A percentile compares a stretch with the other conserved stretches of the same genome.
phyloP scores from a whole-genome alignment of 37 sponge, comb jelly and placozoan species.

The Beroe ovata region DNA sequence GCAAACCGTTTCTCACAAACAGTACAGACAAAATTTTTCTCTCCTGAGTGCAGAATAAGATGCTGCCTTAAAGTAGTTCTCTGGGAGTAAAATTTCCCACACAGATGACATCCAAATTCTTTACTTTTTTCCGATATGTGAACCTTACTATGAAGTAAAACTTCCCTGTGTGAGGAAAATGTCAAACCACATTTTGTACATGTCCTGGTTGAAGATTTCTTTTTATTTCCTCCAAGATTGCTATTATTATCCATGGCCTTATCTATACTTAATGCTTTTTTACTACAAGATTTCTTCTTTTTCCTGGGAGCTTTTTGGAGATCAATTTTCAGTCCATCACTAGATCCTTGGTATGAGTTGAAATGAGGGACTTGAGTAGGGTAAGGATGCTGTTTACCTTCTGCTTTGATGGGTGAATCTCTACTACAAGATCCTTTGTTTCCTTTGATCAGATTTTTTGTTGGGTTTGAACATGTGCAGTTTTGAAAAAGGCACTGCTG shows the following conservation, averaged over 20 bases:
- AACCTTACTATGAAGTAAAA: constrained; percentile 4
- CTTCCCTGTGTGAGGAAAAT: constrained; percentile 25
- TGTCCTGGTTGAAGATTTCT: constrained; percentile 11
- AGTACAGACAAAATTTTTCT: constrained; percentile 46
- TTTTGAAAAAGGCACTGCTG: not conserved
- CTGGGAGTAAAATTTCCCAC: constrained; percentile 47
- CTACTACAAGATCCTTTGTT: not conserved
- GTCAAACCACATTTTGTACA: constrained; percentile 41
- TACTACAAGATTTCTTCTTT: not conserved
- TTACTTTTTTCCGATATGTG: constrained; percentile 14
- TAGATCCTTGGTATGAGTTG: not conserved
- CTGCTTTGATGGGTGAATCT: not conserved
- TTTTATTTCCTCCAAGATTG: not conserved
- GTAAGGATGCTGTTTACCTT: not conserved
- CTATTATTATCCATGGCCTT: not conserved
- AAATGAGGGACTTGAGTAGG: not conserved
- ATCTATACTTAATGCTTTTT: not conserved
- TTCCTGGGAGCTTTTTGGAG: not conserved
- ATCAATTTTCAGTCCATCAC: not conserved
- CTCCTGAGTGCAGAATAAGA: constrained; percentile 36
- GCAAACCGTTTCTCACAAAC: constrained; percentile 54
- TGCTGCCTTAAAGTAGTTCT: constrained; percentile 10
- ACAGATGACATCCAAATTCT: constrained; percentile 51
- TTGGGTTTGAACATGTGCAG: not conserved
- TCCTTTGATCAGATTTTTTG: not conserved